These are phyloP conservation scores for Ommatoiulus sabulosus DNA, from an alignment of 2,888 invertebrate species.

Conservation along the genomic window DNA sequence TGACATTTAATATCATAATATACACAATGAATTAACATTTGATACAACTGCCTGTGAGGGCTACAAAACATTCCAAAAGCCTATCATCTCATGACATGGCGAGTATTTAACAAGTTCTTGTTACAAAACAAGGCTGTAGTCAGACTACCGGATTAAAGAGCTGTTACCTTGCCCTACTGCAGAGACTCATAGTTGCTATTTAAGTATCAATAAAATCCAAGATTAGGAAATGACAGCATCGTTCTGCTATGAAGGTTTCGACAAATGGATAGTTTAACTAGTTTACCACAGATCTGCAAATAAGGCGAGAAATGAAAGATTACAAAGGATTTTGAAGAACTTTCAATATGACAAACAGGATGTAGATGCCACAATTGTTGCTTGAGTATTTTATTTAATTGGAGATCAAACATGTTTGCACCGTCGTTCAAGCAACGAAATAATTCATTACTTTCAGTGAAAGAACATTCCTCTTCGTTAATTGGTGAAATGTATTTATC, in stretches of 20 bases:
- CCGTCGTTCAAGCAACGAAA: too few relatives aligned
- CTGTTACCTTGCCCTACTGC: neutral
- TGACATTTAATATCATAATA: conserved; percentile 41
- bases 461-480: too few relatives aligned
- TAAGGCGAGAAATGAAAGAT: neutral
- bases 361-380: neutral
- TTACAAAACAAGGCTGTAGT: neutral
- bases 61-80: conserved; percentile 14
- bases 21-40: conserved; percentile 32
- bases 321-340: neutral
- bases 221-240: neutral
- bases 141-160: neutral
- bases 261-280: neutral
- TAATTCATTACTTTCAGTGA: too few relatives aligned
- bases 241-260: neutral
- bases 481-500: too few relatives aligned
- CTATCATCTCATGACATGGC: neutral
- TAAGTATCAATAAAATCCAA: neutral
- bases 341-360: neutral
- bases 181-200: neutral
- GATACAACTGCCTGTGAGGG: neutral
- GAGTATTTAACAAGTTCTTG: conserved; percentile 10
- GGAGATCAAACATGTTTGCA: too few relatives aligned
- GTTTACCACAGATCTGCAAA: neutral
- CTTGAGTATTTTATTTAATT: neutral